Percentiles rank a stretch among this genome's conserved stretches.
Conservation (phyloP, 2,113 vertebrate species). For the Rhea pennata region DNA sequence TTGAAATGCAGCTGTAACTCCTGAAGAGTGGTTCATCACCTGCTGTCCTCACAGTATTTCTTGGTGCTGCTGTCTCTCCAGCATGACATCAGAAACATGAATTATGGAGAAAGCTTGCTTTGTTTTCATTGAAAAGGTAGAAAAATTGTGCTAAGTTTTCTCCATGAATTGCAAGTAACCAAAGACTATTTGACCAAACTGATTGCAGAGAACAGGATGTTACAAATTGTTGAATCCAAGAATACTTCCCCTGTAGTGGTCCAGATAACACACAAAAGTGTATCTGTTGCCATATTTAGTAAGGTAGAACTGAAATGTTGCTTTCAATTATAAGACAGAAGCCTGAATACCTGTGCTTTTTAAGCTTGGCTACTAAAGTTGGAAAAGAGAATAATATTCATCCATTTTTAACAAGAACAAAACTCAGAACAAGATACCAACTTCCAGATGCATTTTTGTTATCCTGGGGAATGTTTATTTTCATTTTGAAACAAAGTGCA, state of each 20-base stretch:
- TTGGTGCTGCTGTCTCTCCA: background rate
- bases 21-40: background rate
- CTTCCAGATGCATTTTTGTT: slow-evolving; percentile 21
- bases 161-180: background rate
- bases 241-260: background rate
- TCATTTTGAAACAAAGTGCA: slow-evolving; percentile 17
- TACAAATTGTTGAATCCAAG: background rate
- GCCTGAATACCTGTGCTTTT: background rate
- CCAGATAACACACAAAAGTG: background rate
- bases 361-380: background rate
- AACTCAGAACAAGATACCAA: background rate
- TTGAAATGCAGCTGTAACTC: background rate
- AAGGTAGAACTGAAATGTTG: background rate
- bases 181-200: background rate
- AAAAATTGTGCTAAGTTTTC: background rate
- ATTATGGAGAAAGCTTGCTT: background rate
- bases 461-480: slow-evolving; percentile 8
- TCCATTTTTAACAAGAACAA: background rate
- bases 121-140: background rate
- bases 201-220: background rate
- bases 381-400: background rate
- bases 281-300: slow-evolving; percentile 3
- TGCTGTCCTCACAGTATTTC: background rate
- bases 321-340: background rate
- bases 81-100: background rate